These are phyloP conservation scores for Hyphantria cunea DNA, from an alignment of 1,140 invertebrate genomes.

Conservation along the genomic window DNA sequence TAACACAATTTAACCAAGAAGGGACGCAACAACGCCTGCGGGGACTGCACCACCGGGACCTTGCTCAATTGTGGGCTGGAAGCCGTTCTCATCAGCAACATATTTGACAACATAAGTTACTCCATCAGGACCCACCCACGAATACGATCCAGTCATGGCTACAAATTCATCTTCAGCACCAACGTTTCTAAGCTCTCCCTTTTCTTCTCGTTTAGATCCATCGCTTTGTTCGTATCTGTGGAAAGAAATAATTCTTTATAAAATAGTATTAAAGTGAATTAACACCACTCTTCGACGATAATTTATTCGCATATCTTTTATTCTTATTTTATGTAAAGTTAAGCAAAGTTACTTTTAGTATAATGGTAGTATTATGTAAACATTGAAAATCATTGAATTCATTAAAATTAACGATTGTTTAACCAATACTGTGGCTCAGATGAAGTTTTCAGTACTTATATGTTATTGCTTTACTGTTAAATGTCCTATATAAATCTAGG, in stretches of 20 bases:
- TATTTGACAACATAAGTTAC: slow-evolving; percentile 84
- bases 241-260: neutral
- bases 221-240: slow-evolving; percentile 77
- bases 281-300: no score
- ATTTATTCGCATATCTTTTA: no score
- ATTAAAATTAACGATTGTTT: no score
- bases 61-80: slow-evolving; percentile 81
- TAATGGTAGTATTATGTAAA: no score
- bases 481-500: neutral
- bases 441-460: no score
- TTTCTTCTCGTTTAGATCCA: slow-evolving; percentile 82
- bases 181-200: slow-evolving; percentile 82
- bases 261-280: neutral
- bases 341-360: no score
- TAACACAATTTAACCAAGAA: slow-evolving; percentile 65
- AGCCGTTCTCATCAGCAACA: slow-evolving; percentile 88
- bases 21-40: slow-evolving; percentile 49
- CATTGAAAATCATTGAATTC: no score
- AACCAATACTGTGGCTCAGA: no score
- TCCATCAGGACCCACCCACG: slow-evolving; percentile 82
- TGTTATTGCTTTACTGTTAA: no score
- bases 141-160: slow-evolving; percentile 77
- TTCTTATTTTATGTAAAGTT: no score
- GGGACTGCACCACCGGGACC: slow-evolving; percentile 84
- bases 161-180: slow-evolving; percentile 76